Percentiles rank a stretch among this genome's conserved stretches.
Conservation (phyloP, 2,113 vertebrate species). For the Alexandromys fortis region DNA sequence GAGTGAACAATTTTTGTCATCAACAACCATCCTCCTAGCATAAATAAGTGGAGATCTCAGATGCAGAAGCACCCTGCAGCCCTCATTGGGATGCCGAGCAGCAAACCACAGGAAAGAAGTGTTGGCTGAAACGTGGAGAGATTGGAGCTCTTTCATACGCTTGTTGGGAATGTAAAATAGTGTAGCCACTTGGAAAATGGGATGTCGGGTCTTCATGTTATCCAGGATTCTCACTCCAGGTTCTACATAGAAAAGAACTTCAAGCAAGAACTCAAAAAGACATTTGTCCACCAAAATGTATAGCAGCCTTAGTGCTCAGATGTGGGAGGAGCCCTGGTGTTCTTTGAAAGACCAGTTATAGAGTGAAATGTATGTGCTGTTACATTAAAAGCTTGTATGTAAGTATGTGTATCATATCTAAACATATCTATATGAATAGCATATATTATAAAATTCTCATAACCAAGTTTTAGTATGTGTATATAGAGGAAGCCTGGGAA, state of each 20-base stretch:
- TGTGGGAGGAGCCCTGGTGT: not conserved
- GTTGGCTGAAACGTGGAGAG: not conserved
- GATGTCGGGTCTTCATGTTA: not conserved
- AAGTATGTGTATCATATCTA: not conserved
- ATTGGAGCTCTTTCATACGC: not conserved
- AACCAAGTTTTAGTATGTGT: not conserved
- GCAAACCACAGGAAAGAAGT: not conserved
- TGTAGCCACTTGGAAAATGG: not conserved
- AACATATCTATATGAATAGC: not conserved
- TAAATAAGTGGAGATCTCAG: conserved; percentile 9
- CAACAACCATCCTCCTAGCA: not conserved
- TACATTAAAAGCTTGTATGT: not conserved
- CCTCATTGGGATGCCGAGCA: not conserved
- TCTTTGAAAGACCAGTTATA: not conserved
- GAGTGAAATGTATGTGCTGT: not conserved
- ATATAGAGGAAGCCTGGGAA: not conserved
- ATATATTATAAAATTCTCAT: not conserved
- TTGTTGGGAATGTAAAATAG: not conserved
- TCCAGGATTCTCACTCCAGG: not conserved
- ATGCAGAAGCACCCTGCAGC: not conserved
- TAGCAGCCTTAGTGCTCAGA: not conserved
- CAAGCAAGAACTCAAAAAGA: not conserved
- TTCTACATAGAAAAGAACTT: not conserved
- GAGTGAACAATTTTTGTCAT: not conserved
- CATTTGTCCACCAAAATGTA: not conserved